Evolutionary conservation across 2,113 vertebrate species (phyloP).

Genomic region (Cyanistes caeruleus): DNA sequence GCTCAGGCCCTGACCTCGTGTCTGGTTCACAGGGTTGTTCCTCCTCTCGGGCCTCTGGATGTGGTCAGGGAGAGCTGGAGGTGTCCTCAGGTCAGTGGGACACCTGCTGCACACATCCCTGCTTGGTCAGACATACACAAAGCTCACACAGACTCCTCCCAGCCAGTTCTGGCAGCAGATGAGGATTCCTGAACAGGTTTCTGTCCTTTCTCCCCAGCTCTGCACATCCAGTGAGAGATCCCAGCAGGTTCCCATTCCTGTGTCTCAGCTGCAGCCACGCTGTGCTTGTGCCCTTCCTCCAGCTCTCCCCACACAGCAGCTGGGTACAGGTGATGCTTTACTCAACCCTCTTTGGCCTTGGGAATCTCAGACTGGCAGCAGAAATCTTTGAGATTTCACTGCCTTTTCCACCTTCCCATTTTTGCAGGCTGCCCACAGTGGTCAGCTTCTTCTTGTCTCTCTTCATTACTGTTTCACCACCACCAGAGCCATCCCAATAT

Average conservation of each 20-base stretch:
- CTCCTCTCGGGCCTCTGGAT: not conserved
- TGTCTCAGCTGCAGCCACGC: not conserved
- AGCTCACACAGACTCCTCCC: not conserved
- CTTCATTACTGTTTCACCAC: not conserved
- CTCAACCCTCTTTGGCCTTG: not conserved
- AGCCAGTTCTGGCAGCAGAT: not conserved
- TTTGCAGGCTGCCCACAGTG: not conserved
- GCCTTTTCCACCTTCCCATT: not conserved
- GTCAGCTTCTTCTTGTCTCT: not conserved
- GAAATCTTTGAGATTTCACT: not conserved
- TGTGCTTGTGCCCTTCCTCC: not conserved
- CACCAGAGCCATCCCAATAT: not conserved
- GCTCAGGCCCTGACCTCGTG: not conserved
- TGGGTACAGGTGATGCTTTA: not conserved
- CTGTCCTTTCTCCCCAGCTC: not conserved
- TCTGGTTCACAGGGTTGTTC: not conserved
- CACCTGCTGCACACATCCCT: not conserved
- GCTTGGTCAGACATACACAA: not conserved
- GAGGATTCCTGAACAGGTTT: not conserved
- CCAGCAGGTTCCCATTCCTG: not conserved
- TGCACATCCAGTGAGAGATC: not conserved
- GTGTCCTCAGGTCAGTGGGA: not conserved
- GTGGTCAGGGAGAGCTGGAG: not conserved
- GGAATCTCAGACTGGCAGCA: not conserved
- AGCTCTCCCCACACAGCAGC: not conserved